These are phyloP conservation scores for Thamnaconus septentrionalis DNA, from an alignment of 2,113 vertebrate species.

Conservation along the genomic window DNA sequence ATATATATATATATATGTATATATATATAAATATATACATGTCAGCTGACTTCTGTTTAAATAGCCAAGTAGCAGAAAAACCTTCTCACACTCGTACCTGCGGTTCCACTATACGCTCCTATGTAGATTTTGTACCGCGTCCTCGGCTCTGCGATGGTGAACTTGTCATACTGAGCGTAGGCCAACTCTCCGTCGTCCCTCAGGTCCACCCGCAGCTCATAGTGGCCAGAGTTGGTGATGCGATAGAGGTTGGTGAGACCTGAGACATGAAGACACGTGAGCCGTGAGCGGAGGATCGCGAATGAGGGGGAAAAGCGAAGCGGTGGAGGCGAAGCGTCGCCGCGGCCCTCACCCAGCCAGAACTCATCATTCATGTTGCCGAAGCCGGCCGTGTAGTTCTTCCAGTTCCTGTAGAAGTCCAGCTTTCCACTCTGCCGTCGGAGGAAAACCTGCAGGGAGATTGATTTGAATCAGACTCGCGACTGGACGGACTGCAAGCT, in stretches of 20 bases:
- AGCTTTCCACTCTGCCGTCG: constrained; percentile 87
- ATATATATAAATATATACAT: too few relatives aligned
- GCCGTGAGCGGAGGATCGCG: background rate
- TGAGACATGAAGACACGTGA: constrained; percentile 47
- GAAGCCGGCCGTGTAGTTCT: constrained; percentile 86
- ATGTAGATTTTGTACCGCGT: constrained; percentile 85
- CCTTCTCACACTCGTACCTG: constrained; percentile 73
- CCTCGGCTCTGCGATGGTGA: constrained; percentile 81
- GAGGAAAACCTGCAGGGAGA: constrained; percentile 84
- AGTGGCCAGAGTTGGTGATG: constrained; percentile 86
- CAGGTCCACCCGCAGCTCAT: constrained; percentile 91
- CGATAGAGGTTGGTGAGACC: constrained; percentile 90
- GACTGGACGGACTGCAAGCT: background rate
- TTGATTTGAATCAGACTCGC: constrained; percentile 14
- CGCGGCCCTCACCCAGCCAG: constrained; percentile 84
- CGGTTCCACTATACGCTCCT: constrained; percentile 88
- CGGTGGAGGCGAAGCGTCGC: background rate
- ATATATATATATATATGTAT: too few relatives aligned
- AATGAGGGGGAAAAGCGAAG: background rate
- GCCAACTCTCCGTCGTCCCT: constrained; percentile 77
- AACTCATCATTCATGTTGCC: constrained; percentile 90
- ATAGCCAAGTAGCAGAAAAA: background rate
- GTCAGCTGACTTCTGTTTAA: too few relatives aligned
- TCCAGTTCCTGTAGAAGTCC: constrained; percentile 94
- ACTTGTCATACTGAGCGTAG: constrained; percentile 85